A percentile compares a stretch with the other conserved stretches of the same genome.
phyloP scores from a whole-genome alignment of 2,888 invertebrate genomes.

The Daptonema setosum region DNA sequence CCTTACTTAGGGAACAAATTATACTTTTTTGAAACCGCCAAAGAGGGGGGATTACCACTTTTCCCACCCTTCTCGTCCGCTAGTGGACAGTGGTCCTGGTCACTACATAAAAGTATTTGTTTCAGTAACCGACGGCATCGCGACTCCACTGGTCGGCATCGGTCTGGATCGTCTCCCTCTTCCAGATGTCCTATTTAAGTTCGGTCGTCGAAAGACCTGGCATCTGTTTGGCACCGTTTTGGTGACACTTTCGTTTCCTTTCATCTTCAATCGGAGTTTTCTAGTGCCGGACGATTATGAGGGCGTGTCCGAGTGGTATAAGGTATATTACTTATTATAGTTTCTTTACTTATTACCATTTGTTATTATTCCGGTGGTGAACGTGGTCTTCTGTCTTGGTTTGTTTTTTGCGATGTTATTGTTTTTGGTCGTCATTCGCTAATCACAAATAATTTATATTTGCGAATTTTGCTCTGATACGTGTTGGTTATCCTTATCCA shows the following conservation, averaged over 20 bases:
- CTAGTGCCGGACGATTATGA: conserved; percentile 1
- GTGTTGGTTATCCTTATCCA: too few relatives aligned
- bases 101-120: background rate
- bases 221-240: conserved; percentile 47
- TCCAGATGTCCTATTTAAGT: conserved; percentile 39
- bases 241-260: conserved; percentile 57
- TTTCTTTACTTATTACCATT: background rate
- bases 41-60: too few relatives aligned
- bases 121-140: conserved; percentile 53
- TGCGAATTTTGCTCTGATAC: too few relatives aligned
- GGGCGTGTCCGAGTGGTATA: conserved; percentile 24
- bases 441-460: too few relatives aligned
- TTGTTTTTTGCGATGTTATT: too few relatives aligned
- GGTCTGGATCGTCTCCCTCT: conserved; percentile 47
- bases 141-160: conserved; percentile 66
- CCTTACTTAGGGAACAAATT: too few relatives aligned
- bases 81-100: too few relatives aligned
- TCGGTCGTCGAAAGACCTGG: conserved; percentile 67
- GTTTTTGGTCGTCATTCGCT: too few relatives aligned
- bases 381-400: too few relatives aligned
- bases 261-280: conserved; percentile 43
- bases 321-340: conserved; percentile 30
- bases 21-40: too few relatives aligned
- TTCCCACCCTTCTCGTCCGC: too few relatives aligned
- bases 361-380: conserved; percentile 41